phyloP scores from a whole-genome alignment of 1,140 invertebrate genomes.

The Chironomus striatipennis region DNA sequence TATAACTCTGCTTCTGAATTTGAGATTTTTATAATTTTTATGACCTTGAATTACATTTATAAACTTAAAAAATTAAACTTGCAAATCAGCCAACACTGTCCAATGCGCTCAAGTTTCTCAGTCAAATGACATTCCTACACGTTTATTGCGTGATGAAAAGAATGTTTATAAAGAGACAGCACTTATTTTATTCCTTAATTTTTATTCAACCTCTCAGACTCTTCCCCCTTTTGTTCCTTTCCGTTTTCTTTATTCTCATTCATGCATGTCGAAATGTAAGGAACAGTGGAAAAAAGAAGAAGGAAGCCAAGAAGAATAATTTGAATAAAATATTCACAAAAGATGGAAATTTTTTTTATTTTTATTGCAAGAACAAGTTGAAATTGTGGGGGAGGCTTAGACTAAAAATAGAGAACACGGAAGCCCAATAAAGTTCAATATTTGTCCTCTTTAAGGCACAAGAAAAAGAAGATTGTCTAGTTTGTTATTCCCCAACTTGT shows the following conservation, averaged over 20 bases:
- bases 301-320: no score
- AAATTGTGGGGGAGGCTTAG: background rate
- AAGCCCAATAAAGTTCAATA: constrained; percentile 13
- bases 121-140: background rate
- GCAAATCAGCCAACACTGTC: no score
- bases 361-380: background rate
- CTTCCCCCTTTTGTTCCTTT: background rate
- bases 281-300: no score
- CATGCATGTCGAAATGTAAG: constrained; percentile 1
- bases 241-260: background rate
- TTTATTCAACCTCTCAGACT: background rate
- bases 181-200: constrained; percentile 12
- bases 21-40: no score
- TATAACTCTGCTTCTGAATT: no score
- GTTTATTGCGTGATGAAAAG: constrained; percentile 6
- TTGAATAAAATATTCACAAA: constrained; percentile 14
- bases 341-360: background rate
- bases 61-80: no score
- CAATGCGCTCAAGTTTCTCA: background rate
- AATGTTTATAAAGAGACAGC: constrained; percentile 13
- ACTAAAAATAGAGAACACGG: background rate
- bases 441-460: background rate
- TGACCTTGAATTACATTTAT: no score
- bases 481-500: constrained; percentile 1
- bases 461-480: background rate